Base-by-base conservation (phyloP, 2,797 vertebrate genomes). In the Leuciscus waleckii region DNA sequence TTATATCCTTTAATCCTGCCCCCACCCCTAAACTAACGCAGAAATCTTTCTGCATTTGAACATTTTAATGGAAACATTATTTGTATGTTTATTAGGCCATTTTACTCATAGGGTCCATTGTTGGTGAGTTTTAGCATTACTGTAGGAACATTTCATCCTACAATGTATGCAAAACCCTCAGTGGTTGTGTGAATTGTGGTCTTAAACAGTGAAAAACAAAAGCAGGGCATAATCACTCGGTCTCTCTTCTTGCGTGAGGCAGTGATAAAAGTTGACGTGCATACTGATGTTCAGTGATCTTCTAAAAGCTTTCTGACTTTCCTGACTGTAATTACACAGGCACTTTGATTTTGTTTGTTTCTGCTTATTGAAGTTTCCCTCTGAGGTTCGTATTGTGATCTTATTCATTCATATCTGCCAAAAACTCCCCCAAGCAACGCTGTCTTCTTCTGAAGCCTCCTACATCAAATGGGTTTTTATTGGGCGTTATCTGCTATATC, bases 281-380 rank as follows among this genome's bases (percentile, higher is more conserved):
- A 61, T 78, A 58, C 58, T 79, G 75, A 78, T 78, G 67, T 84
- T 79, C 37, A 49, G 26, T 58, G 76, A 84, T 79, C 81, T 65
- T 74, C 46, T 84, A 84, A 77, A 84, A 84, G 61, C 73, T 79
- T 84, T n/a, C 83, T 69, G 75, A 58, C 74, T 84, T 77, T 58
- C 49, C 65, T 58, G 73, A 70, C 83, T 84, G 74, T 84, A 84
- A 78, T 84, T 78, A 84, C 83, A 79, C 75, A 54, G 82, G 43
- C 73, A 56, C 26, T 83, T 79, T 84, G 75, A 56, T 79, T 84
- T 54, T 70, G 75, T 70, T 79, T 70, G 83, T 70, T 79, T 84
- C 32, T 84, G 7, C 46, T 70, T 79, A 68, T 84, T 79, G 75
- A 70, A 79, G 26, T 61, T 84, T 84, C 26, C 51, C 75, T 71